Evolutionary conservation across 2,113 vertebrate genomes (phyloP), one percentile per base, ranked within the genome.

Genomic region (Triplophysa dalaica): DNA sequence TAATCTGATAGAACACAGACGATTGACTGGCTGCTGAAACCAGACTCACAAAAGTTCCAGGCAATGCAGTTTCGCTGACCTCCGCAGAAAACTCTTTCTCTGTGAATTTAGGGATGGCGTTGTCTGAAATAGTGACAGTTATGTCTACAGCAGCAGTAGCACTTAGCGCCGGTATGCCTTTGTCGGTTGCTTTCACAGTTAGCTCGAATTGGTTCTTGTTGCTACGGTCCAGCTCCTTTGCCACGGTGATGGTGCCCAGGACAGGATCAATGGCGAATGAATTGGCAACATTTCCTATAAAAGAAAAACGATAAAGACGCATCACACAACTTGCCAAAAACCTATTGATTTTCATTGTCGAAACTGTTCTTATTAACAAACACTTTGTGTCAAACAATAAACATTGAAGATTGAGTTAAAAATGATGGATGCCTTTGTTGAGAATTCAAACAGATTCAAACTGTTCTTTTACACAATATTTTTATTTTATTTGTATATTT

Each of bases 1-100:
- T 97, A 84, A 99, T 96, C 88, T 99, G 96, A 88, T 95, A 99
- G 65, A 95, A 92, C 63, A 98, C 92, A 0, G 98, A 98, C 0
- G 98, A 99, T 64, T 97, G 96, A 87, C 98, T 98, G 70, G 93
- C 87, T 0, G 95, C 94, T 56, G 92, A 89, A 22, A 98, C 90
- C 89, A 95, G 90, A 64, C 92, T 94, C 41, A 99, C 94, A 68
- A 96, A 98, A 74, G 91, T 95, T 50, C 97, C 97, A 16, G 90
- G 69, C 38, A 83, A 82, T 11, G 92, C 86, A 0, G 90, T 89
- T 91, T 99, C 98, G 12, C 95, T 95, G 79, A 99, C 90, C 87
- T 99, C 96, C 48, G 94, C 78, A 33, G 95, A 95, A 64, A 95
- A 98, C 41, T 97, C 95, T 82, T 91, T 95, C 16, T 93, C 88